Conservation (phyloP, 2,888 invertebrate species). For the Trichacis sp. region DNA sequence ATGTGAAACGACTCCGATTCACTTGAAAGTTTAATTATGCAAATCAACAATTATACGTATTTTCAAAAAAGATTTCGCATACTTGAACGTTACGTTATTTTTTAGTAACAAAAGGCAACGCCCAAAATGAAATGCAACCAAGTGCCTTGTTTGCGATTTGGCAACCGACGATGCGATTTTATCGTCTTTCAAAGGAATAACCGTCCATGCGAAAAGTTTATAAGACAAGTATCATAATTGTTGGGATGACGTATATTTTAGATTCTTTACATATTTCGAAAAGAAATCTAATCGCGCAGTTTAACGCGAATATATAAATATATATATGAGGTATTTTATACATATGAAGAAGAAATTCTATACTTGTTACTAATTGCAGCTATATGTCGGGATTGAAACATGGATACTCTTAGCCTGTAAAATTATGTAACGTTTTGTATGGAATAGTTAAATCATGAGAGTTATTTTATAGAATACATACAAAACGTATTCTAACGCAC, state of each 20-base stretch:
- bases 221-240: conserved; percentile 56
- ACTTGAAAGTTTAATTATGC: conserved; percentile 7
- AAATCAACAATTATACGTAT: background rate
- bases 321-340: too few relatives aligned
- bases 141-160: conserved; percentile 54
- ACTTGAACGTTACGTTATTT: conserved; percentile 3
- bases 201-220: conserved; percentile 66
- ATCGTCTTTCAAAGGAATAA: conserved; percentile 61
- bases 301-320: conserved; percentile 56
- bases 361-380: conserved; percentile 63
- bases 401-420: conserved; percentile 54
- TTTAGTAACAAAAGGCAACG: conserved; percentile 10
- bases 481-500: background rate
- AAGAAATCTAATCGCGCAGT: conserved; percentile 43
- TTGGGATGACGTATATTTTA: conserved; percentile 54
- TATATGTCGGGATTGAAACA: conserved; percentile 51
- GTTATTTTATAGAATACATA: background rate
- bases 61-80: background rate
- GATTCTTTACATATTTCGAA: conserved; percentile 46
- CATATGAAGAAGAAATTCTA: conserved; percentile 61
- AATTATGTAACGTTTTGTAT: conserved; percentile 59
- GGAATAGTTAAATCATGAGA: conserved; percentile 27
- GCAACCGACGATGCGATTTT: conserved; percentile 53
- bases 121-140: conserved; percentile 39
- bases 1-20: background rate